Evolutionary conservation across 2,113 vertebrate genomes (phyloP), one percentile per base, ranked within the genome.

Genomic region (Oceanodroma tethys): DNA sequence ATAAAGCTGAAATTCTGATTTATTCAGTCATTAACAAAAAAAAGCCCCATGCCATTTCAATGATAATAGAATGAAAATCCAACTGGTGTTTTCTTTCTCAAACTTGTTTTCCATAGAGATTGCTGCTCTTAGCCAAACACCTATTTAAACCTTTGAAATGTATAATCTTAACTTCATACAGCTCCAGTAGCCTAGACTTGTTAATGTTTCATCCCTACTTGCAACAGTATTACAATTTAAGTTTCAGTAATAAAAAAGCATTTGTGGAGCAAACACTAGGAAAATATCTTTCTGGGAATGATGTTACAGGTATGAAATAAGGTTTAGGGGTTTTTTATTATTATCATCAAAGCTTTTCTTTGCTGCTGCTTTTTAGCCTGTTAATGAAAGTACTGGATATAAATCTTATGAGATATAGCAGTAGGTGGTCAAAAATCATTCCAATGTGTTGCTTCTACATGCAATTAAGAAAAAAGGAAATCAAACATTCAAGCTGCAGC

Each of bases 1-100:
- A 92, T 88, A 90, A 94, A 96, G 82, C 65, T 86, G 81, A 97
- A 97, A 96, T 97, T 96, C 95, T 97, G 97, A 97, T 97, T 97
- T 97, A 96, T 98, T 95, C 96, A 95, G 87, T 98, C 95, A 97
- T 98, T 98, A 98, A 95, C 59, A 84, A 95, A 98, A 95, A 95
- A 95, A 96, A 92, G 78, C 27, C 58, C 27, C 27, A 91, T 93
- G 75, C 93, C 73, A 95, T 98, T 98, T 96, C 96, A 97, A 62
- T 91, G 87, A 84, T 95, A 98, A 97, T 93, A 95, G 92, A 97
- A 95, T 86, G 97, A 97, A 98, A 98, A 98, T 88, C 75, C 95
- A 96, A 94, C 95, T 92, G 59, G n/a, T 96, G 73, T 94, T 97
- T 98, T 97, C 87, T 94, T 97, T 97, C 93, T 95, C 86, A 86